Base-by-base conservation (phyloP, 2,888 invertebrate genomes). In the Troilus luridus region DNA sequence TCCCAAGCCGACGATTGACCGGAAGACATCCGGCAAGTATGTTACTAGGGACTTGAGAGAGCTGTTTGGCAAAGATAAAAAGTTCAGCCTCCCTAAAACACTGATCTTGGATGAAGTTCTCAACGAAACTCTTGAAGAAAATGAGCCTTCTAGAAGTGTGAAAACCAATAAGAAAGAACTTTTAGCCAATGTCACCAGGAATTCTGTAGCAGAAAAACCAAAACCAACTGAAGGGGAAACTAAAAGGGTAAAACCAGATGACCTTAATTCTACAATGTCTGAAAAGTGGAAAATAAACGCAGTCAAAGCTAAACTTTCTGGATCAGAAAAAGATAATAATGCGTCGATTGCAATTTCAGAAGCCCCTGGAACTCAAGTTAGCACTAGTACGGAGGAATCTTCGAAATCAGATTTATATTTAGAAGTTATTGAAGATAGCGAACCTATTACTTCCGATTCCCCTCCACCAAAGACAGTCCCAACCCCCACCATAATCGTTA, bases 51-150 rank as follows among this genome's bases (percentile, higher is more conserved):
- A 91, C 89, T 54, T 90, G 1, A 91, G 58, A 24, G 91, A 91
- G 21, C 17, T 91, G 8, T n/a, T 88, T 9, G 72, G 91, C 12
- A 91, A 91, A 27, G 91, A 91, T 24, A 92, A 92, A 58, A 88
- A 91, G 27, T 90, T 92, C 56, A 92, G 92, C 59, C 88, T 92
- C 0, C 92, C 92, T 1, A 92, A 92, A 89, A 91, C 90, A 17
- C 90, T 91, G 14, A 91, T 91, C 7, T 89, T 92, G n/a, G 91
- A 92, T 67, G 85, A 85, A 67, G 91, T 91, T 0, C 85, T 92
- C 17, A 91, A 91, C 64, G 91, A 91, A 72, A 58, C 3, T 58
- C 21, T n/a, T 21, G 85, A 85, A 56, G 85, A 85, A 58, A 85
- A 14, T 1, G 56, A 58, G 12, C 11, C 85, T 6, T 54, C 72